Evolutionary conservation across 2,797 vertebrate genomes (phyloP).

Genomic region (Uromys caudimaculatus): DNA sequence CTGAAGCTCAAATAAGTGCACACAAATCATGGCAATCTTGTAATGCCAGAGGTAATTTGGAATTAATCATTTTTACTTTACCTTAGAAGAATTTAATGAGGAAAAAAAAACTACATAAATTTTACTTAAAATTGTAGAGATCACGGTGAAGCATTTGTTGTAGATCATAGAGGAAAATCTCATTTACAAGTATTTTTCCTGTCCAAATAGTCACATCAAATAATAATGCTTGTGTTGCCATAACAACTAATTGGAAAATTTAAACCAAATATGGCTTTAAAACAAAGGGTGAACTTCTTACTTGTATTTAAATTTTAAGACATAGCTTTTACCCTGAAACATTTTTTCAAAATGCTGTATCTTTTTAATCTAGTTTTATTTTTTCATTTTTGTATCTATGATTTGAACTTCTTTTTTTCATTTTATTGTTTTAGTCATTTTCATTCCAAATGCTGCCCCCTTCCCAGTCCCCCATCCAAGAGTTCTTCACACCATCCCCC

Average conservation of each 20-base stretch:
- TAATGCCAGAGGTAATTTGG: not conserved
- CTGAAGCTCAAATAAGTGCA: not conserved
- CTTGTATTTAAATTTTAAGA: not conserved
- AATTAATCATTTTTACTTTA: not conserved
- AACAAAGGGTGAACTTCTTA: not conserved
- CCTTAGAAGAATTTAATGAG: not conserved
- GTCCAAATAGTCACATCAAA: not conserved
- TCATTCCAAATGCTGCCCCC: not conserved
- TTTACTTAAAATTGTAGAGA: not conserved
- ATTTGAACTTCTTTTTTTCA: not conserved
- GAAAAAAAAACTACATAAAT: not conserved
- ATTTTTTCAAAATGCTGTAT: not conserved
- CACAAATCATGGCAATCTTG: not conserved
- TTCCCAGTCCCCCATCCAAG: not conserved
- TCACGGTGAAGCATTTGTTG: not conserved
- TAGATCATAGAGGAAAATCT: not conserved
- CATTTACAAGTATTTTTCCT: not conserved
- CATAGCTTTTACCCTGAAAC: not conserved
- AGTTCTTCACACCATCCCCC: not conserved
- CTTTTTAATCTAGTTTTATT: not conserved
- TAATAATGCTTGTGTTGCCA: not conserved
- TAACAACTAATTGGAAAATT: constrained; percentile 6
- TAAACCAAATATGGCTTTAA: not conserved
- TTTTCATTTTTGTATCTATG: not conserved
- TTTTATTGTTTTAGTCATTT: not conserved